phyloP scores from a whole-genome alignment of 2,113 vertebrate genomes.

The Cepphus grylle region DNA sequence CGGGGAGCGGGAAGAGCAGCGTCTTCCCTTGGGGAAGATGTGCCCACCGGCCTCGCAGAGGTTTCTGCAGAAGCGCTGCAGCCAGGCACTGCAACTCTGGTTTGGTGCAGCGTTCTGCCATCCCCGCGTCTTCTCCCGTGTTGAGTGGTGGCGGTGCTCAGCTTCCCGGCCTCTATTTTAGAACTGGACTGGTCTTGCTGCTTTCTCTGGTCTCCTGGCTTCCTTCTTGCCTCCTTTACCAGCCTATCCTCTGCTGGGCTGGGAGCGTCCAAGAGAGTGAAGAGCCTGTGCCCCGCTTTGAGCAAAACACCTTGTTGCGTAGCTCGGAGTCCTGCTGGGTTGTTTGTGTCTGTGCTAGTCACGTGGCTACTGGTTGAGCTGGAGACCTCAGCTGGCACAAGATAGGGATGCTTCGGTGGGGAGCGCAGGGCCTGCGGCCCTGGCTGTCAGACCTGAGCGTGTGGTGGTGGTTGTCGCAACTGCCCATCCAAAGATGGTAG shows the following conservation, averaged over 20 bases:
- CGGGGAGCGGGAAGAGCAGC: background rate
- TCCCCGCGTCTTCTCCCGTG: fast-evolving
- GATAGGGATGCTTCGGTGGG: background rate
- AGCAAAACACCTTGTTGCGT: background rate
- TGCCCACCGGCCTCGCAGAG: background rate
- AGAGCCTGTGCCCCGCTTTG: background rate
- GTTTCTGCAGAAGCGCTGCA: background rate
- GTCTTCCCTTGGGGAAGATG: background rate
- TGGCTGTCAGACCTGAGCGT: background rate
- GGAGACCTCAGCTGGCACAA: background rate
- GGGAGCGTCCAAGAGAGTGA: background rate
- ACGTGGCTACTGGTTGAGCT: background rate
- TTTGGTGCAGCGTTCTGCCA: background rate
- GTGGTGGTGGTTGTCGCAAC: background rate
- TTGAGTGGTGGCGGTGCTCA: background rate
- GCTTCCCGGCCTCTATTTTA: background rate
- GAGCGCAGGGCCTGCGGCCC: background rate
- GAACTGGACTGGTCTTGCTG: background rate
- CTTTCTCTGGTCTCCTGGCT: background rate
- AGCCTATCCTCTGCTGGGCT: background rate
- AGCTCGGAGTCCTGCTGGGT: background rate
- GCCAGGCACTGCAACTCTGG: background rate
- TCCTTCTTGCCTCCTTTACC: background rate
- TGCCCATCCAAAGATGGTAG: background rate
- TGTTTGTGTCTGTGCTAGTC: background rate